Percentiles rank a stretch among this genome's conserved stretches.
Conservation (phyloP, 1,140 invertebrate genomes). For the Bombus superbus region DNA sequence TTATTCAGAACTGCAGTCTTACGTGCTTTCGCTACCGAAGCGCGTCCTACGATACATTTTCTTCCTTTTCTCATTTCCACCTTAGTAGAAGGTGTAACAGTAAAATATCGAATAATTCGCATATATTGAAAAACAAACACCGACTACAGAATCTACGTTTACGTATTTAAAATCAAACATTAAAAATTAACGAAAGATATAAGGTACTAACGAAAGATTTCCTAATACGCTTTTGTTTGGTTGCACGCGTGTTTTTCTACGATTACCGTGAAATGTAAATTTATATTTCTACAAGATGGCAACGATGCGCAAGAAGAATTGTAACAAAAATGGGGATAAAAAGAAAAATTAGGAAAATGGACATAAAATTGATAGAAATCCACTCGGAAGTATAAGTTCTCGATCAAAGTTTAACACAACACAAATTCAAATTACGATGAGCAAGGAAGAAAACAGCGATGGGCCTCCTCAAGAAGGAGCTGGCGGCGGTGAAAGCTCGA, state of each 20-base stretch:
- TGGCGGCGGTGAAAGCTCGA: slow-evolving; percentile 2
- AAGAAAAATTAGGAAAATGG: background rate
- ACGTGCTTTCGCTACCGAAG: slow-evolving; percentile 60
- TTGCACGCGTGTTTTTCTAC: background rate
- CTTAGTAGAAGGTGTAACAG: background rate
- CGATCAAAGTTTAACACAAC: background rate
- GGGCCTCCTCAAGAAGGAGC: slow-evolving; percentile 27
- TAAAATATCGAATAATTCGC: background rate
- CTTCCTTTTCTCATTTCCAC: background rate
- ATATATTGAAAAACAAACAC: background rate
- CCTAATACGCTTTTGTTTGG: background rate
- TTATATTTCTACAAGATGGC: background rate
- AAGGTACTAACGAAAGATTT: background rate
- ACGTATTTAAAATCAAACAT: background rate
- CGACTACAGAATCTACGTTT: background rate
- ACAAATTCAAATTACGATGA: slow-evolving; percentile 56
- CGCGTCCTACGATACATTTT: slow-evolving; percentile 18
- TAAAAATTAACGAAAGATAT: background rate
- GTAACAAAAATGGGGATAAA: background rate
- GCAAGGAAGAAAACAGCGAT: slow-evolving; percentile 51
- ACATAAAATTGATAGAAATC: background rate
- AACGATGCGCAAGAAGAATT: background rate
- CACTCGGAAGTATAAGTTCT: background rate
- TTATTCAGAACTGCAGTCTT: slow-evolving; percentile 69
- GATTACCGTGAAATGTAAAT: slow-evolving; percentile 1